These are phyloP conservation scores for Apeltes quadracus DNA, from an alignment of 2,113 vertebrate species.

Conservation along the genomic window DNA sequence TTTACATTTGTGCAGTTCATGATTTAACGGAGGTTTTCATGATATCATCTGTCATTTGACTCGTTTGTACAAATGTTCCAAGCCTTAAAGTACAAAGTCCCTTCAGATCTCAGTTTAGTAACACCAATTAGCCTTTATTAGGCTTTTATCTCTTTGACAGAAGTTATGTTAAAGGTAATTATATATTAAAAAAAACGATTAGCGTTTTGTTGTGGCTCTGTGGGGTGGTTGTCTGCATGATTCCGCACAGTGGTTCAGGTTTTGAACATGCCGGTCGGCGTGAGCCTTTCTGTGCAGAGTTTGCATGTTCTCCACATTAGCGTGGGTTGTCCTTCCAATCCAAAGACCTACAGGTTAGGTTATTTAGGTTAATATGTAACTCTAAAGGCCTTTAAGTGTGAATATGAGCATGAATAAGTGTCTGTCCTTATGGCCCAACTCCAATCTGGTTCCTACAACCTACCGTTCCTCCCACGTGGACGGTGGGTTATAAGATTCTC, in stretches of 20 bases:
- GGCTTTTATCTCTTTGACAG: background rate
- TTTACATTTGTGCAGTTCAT: background rate
- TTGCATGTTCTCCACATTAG: background rate
- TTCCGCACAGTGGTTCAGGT: background rate
- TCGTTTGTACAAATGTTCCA: constrained; percentile 1
- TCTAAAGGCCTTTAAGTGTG: constrained; percentile 5
- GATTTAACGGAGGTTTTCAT: background rate
- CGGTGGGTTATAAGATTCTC: background rate
- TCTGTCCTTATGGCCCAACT: background rate
- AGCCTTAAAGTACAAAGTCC: constrained; percentile 3
- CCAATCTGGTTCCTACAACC: background rate
- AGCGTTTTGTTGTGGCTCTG: background rate
- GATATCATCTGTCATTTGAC: background rate
- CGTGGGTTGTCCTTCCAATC: background rate
- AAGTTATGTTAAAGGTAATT: background rate
- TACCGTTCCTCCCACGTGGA: background rate
- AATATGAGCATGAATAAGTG: background rate
- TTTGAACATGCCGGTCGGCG: background rate
- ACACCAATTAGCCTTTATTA: background rate
- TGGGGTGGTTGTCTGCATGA: background rate
- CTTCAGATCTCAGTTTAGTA: background rate
- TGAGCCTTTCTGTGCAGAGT: background rate
- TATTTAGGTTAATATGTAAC: background rate
- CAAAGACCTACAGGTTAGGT: background rate
- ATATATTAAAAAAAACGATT: background rate